phyloP scores from a whole-genome alignment of 2,113 vertebrate genomes.

The Lophotis ruficrista region DNA sequence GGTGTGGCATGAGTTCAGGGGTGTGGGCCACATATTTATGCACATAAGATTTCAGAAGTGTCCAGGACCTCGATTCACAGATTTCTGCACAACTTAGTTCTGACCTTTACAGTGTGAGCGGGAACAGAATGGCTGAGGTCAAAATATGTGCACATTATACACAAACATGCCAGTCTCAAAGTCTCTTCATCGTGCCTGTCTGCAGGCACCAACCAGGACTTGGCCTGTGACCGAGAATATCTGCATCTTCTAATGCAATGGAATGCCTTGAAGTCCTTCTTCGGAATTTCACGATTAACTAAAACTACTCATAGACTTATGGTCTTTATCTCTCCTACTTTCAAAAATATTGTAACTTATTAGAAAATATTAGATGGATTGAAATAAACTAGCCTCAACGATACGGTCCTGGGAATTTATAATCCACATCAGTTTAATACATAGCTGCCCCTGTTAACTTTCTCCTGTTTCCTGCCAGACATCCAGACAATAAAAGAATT shows the following conservation, averaged over 20 bases:
- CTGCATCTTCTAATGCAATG: neutral
- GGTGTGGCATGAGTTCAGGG: constrained; percentile 4
- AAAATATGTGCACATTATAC: neutral
- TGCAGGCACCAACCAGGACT: neutral
- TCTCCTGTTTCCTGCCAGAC: constrained; percentile 85
- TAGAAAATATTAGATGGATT: constrained; percentile 39
- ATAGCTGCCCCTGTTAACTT: constrained; percentile 78
- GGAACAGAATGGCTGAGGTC: neutral
- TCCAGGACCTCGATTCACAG: neutral
- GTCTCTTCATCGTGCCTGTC: neutral
- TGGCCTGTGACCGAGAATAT: neutral
- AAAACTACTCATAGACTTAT: neutral
- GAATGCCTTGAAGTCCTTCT: constrained; percentile 26
- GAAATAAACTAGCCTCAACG: constrained; percentile 53
- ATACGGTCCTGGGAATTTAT: constrained; percentile 69
- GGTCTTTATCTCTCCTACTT: constrained; percentile 27
- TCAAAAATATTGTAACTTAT: constrained; percentile 30
- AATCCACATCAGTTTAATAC: constrained; percentile 75
- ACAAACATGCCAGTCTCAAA: neutral
- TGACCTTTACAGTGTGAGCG: neutral
- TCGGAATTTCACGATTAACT: neutral
- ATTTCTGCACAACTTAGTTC: neutral
- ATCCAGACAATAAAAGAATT: constrained; percentile 90
- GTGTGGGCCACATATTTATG: constrained; percentile 24
- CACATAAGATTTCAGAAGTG: neutral